These are phyloP conservation scores for Anguilla pacifica DNA, from an alignment of 2,797 vertebrate species.

Conservation along the genomic window DNA sequence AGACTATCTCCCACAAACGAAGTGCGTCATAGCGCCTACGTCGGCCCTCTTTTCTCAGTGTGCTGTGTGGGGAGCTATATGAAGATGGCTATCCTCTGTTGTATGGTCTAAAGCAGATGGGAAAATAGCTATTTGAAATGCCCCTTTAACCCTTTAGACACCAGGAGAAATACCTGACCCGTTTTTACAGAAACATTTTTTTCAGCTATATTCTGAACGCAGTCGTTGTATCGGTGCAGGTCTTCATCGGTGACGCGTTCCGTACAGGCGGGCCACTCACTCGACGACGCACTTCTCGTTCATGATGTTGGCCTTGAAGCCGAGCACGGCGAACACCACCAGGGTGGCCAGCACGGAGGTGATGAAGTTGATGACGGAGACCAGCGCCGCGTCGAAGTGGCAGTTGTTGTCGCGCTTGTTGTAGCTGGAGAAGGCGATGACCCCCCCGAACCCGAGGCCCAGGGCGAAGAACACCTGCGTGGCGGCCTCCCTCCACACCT, in stretches of 20 bases:
- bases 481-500: conserved; percentile 94
- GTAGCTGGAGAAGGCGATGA: conserved; percentile 97
- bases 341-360: conserved; percentile 92
- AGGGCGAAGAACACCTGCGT: conserved; percentile 95
- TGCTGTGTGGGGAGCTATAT: background rate
- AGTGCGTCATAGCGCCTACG: too few relatives aligned
- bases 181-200: too few relatives aligned
- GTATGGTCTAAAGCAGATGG: background rate
- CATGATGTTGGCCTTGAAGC: conserved; percentile 97
- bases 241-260: background rate
- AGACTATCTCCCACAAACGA: too few relatives aligned
- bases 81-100: background rate
- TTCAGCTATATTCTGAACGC: too few relatives aligned
- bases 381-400: conserved; percentile 90
- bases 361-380: conserved; percentile 94
- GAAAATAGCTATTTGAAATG: too few relatives aligned
- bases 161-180: too few relatives aligned
- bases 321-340: conserved; percentile 94
- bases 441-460: conserved; percentile 91
- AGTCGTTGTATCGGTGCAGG: background rate
- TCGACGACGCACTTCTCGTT: conserved; percentile 92
- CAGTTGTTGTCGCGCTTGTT: conserved; percentile 98
- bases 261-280: conserved; percentile 71
- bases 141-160: too few relatives aligned
- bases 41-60: too few relatives aligned